Percentiles rank a stretch among this genome's conserved stretches.
Conservation (phyloP, 2,888 invertebrate genomes). For the Drosophila imparisetae region DNA sequence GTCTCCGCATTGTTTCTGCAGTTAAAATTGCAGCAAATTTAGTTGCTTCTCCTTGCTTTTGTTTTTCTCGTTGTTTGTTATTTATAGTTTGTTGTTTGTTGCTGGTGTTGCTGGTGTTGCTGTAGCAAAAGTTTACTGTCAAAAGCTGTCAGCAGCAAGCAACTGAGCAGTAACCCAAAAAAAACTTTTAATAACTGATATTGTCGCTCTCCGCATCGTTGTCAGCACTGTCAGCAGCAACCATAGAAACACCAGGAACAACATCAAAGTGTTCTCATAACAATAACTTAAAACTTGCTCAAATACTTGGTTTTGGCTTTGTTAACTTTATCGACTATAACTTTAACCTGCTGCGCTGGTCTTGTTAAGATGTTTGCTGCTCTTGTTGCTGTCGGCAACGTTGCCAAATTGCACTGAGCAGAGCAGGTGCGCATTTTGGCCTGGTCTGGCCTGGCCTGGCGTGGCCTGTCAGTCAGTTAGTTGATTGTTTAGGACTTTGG, state of each 20-base stretch:
- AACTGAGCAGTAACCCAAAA: constrained; percentile 30
- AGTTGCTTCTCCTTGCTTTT: constrained; percentile 7
- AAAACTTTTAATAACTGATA: constrained; percentile 58
- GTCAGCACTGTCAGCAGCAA: constrained; percentile 51
- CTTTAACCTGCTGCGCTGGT: constrained; percentile 14
- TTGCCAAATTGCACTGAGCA: constrained; percentile 3
- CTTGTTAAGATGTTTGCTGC: not conserved
- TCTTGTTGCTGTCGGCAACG: constrained; percentile 10
- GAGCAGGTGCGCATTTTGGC: constrained; percentile 9
- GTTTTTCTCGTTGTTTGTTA: constrained; percentile 4
- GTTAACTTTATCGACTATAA: constrained; percentile 52
- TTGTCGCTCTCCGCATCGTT: constrained; percentile 42
- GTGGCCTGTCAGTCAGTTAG: not conserved
- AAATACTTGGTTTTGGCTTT: constrained; percentile 41
- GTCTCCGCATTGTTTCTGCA: constrained; percentile 13
- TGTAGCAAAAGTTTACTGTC: constrained; percentile 25
- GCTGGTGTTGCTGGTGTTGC: constrained; percentile 5
- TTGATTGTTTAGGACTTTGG: not conserved
- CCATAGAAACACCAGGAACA: constrained; percentile 7
- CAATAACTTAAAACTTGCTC: constrained; percentile 60
- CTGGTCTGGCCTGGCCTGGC: not conserved
- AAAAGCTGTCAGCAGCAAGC: constrained; percentile 44
- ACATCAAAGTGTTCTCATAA: constrained; percentile 42
- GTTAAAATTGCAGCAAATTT: constrained; percentile 32
- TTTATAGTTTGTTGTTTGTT: constrained; percentile 1